A percentile compares a stretch with the other conserved stretches of the same genome.
Conservation (phyloP, 2,113 vertebrate genomes). For the Burhinus oedicnemus region DNA sequence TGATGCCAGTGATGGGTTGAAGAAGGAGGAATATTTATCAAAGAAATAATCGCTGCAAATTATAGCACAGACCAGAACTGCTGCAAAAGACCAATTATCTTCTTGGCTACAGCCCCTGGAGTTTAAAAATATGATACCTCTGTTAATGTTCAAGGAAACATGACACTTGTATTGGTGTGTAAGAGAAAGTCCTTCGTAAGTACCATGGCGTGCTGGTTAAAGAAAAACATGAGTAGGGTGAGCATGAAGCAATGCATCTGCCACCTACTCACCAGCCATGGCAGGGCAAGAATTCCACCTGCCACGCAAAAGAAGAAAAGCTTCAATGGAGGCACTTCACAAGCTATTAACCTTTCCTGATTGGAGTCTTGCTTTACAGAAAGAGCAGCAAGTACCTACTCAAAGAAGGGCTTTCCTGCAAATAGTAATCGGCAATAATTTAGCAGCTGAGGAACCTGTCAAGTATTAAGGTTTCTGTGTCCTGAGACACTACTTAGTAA, state of each 20-base stretch:
- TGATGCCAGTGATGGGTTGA: not conserved
- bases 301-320: slow-evolving; percentile 1
- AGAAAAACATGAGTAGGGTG: not conserved
- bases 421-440: slow-evolving; percentile 40
- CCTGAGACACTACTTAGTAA: not conserved
- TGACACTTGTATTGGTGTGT: not conserved
- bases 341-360: slow-evolving; percentile 73
- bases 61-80: not conserved
- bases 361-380: slow-evolving; percentile 61
- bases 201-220: not conserved
- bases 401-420: not conserved
- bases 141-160: not conserved
- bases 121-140: not conserved
- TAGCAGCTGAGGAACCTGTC: slow-evolving; percentile 2
- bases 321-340: slow-evolving; percentile 23
- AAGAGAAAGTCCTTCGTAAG: not conserved
- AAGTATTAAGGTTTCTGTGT: not conserved
- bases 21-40: not conserved
- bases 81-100: slow-evolving; percentile 11
- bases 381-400: slow-evolving; percentile 38
- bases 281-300: slow-evolving; percentile 16
- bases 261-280: slow-evolving; percentile 12
- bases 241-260: not conserved
- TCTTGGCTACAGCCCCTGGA: not conserved
- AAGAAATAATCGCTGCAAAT: not conserved